A percentile compares a stretch with the other conserved stretches of the same genome.
Evolutionary conservation across 2,113 vertebrate genomes (phyloP).

Genomic region (Catagonus wagneri): DNA sequence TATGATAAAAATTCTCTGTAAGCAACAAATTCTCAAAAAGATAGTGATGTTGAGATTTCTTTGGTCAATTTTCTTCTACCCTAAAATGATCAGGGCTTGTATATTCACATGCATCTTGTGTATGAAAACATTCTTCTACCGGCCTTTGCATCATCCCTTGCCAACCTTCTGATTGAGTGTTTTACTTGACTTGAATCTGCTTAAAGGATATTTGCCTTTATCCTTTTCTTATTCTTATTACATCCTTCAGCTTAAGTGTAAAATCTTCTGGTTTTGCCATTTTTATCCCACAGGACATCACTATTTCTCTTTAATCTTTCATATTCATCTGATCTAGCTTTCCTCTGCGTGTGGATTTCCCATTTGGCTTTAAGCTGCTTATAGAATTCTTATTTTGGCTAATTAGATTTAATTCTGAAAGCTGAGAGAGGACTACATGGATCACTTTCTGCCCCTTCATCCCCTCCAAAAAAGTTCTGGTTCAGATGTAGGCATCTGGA

Average conservation of each 20-base stretch:
- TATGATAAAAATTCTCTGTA: not conserved
- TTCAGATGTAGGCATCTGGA: not conserved
- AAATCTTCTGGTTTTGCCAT: constrained; percentile 81
- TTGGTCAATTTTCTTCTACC: not conserved
- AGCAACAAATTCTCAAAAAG: not conserved
- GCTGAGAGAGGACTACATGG: constrained; percentile 64
- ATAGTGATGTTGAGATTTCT: not conserved
- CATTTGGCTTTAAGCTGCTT: constrained; percentile 81
- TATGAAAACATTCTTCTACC: not conserved
- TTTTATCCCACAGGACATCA: constrained; percentile 76
- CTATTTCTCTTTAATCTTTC: constrained; percentile 80
- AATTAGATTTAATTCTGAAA: constrained; percentile 80
- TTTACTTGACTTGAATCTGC: constrained; percentile 75
- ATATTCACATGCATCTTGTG: not conserved
- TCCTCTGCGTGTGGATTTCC: constrained; percentile 65
- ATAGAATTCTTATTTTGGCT: constrained; percentile 77
- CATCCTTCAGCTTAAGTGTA: constrained; percentile 77
- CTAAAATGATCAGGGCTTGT: not conserved
- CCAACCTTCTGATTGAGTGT: constrained; percentile 63
- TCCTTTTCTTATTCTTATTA: constrained; percentile 77
- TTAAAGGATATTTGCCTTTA: constrained; percentile 78
- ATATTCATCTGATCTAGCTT: constrained; percentile 76
- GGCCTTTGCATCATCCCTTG: constrained; percentile 19
- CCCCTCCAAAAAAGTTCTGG: not conserved
- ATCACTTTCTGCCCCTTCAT: not conserved